Evolutionary conservation across 1,140 invertebrate genomes (phyloP).

Genomic region (Tyrophagus putrescentiae): DNA sequence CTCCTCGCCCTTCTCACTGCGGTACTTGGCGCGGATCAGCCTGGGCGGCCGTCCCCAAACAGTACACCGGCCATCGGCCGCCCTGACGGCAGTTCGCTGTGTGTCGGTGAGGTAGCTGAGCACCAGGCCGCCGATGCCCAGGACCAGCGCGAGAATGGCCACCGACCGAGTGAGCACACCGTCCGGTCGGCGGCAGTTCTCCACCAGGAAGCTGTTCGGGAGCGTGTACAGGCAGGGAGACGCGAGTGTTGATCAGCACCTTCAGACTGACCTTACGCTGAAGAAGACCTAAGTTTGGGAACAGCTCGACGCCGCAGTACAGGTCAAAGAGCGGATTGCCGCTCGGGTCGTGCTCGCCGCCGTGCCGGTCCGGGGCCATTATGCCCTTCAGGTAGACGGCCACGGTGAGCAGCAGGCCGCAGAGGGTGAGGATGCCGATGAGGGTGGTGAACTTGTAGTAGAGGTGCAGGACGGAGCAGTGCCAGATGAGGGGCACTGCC

Average conservation of each 20-base stretch:
- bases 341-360: slow-evolving; percentile 31
- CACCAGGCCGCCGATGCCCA: slow-evolving; percentile 29
- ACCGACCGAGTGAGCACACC: not conserved
- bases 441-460: slow-evolving; percentile 20
- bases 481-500: slow-evolving; percentile 5
- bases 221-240: slow-evolving; percentile 44
- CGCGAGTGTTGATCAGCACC: slow-evolving; percentile 38
- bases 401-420: slow-evolving; percentile 27
- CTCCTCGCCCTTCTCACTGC: slow-evolving; percentile 29
- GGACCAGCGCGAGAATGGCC: slow-evolving; percentile 17
- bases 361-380: slow-evolving; percentile 29
- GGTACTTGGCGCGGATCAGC: slow-evolving; percentile 30
- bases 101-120: slow-evolving; percentile 39
- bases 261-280: slow-evolving; percentile 35
- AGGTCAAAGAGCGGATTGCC: slow-evolving; percentile 37
- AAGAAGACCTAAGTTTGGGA: slow-evolving; percentile 31
- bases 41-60: slow-evolving; percentile 35
- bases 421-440: slow-evolving; percentile 2
- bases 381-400: slow-evolving; percentile 13
- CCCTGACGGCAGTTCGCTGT: slow-evolving; percentile 33
- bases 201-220: slow-evolving; percentile 40
- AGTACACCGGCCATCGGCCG: slow-evolving; percentile 32
- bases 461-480: slow-evolving; percentile 16
- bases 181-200: slow-evolving; percentile 31
- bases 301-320: slow-evolving; percentile 38